Evolutionary conservation across 2,888 invertebrate species (phyloP).

Genomic region (Lampropteryx suffumata): DNA sequence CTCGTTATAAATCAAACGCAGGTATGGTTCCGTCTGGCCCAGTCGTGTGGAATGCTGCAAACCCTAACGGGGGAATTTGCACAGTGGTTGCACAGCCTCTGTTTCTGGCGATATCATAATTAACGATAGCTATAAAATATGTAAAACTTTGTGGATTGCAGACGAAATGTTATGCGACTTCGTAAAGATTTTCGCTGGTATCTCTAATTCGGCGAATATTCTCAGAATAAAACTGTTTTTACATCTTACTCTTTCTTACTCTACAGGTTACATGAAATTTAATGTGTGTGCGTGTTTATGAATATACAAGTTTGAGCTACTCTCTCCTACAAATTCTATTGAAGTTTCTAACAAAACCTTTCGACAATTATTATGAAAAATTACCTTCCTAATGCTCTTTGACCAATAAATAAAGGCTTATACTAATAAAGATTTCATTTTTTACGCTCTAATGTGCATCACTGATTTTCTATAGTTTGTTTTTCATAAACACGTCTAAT

Average conservation of each 20-base stretch:
- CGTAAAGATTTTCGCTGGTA: neutral
- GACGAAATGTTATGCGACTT: slow-evolving; percentile 2
- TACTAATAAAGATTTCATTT: slow-evolving; percentile 60
- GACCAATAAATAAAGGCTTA: slow-evolving; percentile 61
- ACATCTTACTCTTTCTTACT: neutral
- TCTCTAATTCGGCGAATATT: neutral
- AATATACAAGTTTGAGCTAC: neutral
- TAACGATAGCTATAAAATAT: slow-evolving; percentile 35
- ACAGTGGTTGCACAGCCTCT: slow-evolving; percentile 41
- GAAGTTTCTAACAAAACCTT: slow-evolving; percentile 27
- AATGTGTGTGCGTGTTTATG: neutral
- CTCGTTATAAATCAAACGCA: slow-evolving; percentile 80
- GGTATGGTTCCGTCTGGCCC: slow-evolving; percentile 72
- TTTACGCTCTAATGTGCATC: slow-evolving; percentile 48
- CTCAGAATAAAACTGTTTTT: neutral
- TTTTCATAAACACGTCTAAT: slow-evolving; percentile 59
- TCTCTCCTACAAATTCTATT: slow-evolving; percentile 28
- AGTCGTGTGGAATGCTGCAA: slow-evolving; percentile 64
- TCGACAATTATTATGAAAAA: slow-evolving; percentile 45
- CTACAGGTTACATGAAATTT: too few relatives aligned
- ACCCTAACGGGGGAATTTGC: slow-evolving; percentile 54
- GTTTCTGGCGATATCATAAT: slow-evolving; percentile 48
- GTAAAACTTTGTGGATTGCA: slow-evolving; percentile 3
- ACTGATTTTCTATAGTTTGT: slow-evolving; percentile 59
- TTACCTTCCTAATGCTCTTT: slow-evolving; percentile 49